Evolutionary conservation across 37 sponge, comb jelly and placozoan species (phyloP).

Genomic region (Oscarella lobularis): DNA sequence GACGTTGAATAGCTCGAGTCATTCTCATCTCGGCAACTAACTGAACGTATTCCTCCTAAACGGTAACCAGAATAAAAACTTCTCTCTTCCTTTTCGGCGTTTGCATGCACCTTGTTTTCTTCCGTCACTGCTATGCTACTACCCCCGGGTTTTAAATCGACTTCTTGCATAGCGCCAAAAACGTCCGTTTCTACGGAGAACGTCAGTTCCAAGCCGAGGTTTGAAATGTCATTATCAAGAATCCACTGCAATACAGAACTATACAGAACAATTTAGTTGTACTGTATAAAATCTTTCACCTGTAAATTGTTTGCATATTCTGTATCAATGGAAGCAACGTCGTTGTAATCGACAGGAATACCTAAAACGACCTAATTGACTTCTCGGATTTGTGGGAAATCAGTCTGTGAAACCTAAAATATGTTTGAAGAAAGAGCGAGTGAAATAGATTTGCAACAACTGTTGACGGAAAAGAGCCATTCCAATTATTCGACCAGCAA

Average conservation of each 20-base stretch:
- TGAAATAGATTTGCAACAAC: conserved; percentile 92
- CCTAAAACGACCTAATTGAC: too few relatives aligned
- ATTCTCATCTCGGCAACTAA: conserved; percentile 85
- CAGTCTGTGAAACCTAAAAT: conserved; percentile 45
- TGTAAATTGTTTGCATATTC: conserved; percentile 79
- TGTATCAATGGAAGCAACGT: conserved; percentile 87
- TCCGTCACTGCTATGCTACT: conserved; percentile 54
- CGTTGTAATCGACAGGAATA: conserved; percentile 72
- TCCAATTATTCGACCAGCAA: conserved; percentile 81
- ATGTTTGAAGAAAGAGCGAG: conserved; percentile 96
- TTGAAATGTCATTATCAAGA: conserved; percentile 81
- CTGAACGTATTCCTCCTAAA: conserved; percentile 84
- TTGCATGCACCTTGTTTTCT: conserved; percentile 53
- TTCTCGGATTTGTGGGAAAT: background rate
- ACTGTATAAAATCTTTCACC: background rate
- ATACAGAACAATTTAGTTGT: background rate
- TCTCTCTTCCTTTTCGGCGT: background rate
- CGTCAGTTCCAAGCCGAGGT: conserved; percentile 68
- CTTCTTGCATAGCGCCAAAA: conserved; percentile 54
- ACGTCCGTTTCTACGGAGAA: conserved; percentile 86
- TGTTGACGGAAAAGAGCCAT: conserved; percentile 83
- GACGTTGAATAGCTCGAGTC: conserved; percentile 77
- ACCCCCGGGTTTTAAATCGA: conserved; percentile 72
- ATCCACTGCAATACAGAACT: conserved; percentile 44
- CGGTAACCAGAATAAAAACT: background rate